Conservation (phyloP, 2,113 vertebrate species). For the Asarcornis scutulata region DNA sequence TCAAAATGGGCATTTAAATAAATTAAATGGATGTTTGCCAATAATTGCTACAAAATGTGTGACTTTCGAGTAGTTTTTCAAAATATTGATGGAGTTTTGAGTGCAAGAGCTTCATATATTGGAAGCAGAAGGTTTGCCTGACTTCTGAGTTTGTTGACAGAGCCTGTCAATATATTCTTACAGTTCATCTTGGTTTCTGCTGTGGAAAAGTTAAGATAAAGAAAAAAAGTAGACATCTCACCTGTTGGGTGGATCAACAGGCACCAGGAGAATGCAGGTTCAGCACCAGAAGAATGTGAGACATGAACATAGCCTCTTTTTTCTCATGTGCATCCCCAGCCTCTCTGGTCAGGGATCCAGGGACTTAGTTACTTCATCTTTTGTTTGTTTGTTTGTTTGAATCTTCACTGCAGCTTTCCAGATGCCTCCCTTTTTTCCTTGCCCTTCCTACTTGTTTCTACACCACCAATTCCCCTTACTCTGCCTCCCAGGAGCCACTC, state of each 20-base stretch:
- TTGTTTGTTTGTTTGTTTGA: not conserved
- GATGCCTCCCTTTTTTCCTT: not conserved
- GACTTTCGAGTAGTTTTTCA: not conserved
- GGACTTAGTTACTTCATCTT: not conserved
- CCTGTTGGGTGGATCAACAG: not conserved
- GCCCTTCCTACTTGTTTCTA: not conserved
- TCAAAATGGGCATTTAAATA: not conserved
- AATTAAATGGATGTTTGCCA: not conserved
- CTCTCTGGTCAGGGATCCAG: not conserved
- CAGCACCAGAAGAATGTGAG: not conserved
- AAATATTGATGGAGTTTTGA: not conserved
- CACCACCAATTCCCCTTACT: not conserved
- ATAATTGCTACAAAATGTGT: not conserved
- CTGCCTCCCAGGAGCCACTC: not conserved
- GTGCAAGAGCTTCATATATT: not conserved
- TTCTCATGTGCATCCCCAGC: not conserved
- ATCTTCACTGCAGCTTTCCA: not conserved
- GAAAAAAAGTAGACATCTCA: not conserved
- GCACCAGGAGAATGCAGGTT: not conserved
- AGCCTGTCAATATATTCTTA: not conserved
- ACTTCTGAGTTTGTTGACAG: not conserved
- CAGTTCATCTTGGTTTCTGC: not conserved
- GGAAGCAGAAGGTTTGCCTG: not conserved
- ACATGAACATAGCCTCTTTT: rapidly evolving
- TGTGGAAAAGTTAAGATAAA: not conserved